Conservation (phyloP, 2,797 vertebrate genomes). For the Diplodus sargus region DNA sequence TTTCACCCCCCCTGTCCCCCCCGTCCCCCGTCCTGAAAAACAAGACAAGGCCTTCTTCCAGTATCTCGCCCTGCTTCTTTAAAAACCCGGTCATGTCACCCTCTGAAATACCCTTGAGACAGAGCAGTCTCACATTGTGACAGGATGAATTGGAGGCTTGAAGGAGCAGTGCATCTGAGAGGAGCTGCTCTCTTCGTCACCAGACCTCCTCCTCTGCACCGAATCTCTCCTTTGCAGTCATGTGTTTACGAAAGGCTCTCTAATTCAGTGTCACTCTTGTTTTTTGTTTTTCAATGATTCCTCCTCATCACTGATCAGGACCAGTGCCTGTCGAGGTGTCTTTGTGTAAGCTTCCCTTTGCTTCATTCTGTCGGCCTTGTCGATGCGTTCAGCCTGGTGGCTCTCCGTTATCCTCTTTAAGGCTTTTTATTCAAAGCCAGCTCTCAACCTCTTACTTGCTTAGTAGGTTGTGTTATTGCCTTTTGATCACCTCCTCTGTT, state of each 20-base stretch:
- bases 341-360: too few relatives aligned
- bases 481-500: neutral
- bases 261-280: neutral
- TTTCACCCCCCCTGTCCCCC: neutral
- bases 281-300: constrained; percentile 2
- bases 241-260: neutral
- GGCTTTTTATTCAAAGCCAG: neutral
- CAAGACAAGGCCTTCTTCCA: neutral
- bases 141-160: neutral
- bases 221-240: constrained; percentile 1
- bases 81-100: neutral
- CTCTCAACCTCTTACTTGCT: constrained; percentile 5
- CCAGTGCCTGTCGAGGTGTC: neutral
- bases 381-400: neutral
- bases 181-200: neutral
- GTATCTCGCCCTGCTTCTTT: constrained; percentile 1
- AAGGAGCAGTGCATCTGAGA: neutral
- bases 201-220: neutral
- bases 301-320: neutral
- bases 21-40: constrained; percentile 14
- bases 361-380: neutral
- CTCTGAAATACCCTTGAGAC: constrained; percentile 14
- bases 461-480: neutral
- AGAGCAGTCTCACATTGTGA: neutral
- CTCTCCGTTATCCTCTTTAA: neutral